These are phyloP conservation scores for Martes martes DNA, from an alignment of 2,113 vertebrate genomes.

Conservation along the genomic window DNA sequence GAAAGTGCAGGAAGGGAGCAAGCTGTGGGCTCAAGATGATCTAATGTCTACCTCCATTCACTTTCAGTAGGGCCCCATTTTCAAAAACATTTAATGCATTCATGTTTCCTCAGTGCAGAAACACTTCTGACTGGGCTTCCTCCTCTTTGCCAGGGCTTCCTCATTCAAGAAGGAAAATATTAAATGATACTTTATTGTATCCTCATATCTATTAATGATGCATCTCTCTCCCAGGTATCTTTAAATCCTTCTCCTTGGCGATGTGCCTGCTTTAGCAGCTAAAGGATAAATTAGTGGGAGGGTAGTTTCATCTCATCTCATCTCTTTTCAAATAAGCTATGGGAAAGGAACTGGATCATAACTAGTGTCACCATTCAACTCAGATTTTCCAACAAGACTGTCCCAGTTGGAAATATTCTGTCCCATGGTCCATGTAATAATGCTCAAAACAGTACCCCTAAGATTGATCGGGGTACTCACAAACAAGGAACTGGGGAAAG, in stretches of 20 bases:
- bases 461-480: background rate
- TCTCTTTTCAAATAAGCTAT: background rate
- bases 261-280: slow-evolving; percentile 33
- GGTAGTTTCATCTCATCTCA: background rate
- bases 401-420: background rate
- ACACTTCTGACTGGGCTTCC: background rate
- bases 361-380: background rate
- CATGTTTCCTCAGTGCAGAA: slow-evolving; percentile 10
- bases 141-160: background rate
- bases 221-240: background rate
- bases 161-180: slow-evolving; percentile 34
- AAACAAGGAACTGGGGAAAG: background rate
- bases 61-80: background rate
- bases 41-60: slow-evolving; percentile 3
- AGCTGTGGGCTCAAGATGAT: slow-evolving; percentile 23
- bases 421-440: background rate
- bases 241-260: slow-evolving; percentile 4
- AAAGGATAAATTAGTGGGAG: slow-evolving; percentile 16
- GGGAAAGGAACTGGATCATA: slow-evolving; percentile 6
- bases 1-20: background rate
- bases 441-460: background rate
- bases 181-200: background rate
- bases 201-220: background rate
- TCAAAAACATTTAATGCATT: slow-evolving; percentile 10
- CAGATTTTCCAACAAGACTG: background rate